These are phyloP conservation scores for Laothoe populi DNA, from an alignment of 2,888 invertebrate genomes.

Conservation along the genomic window DNA sequence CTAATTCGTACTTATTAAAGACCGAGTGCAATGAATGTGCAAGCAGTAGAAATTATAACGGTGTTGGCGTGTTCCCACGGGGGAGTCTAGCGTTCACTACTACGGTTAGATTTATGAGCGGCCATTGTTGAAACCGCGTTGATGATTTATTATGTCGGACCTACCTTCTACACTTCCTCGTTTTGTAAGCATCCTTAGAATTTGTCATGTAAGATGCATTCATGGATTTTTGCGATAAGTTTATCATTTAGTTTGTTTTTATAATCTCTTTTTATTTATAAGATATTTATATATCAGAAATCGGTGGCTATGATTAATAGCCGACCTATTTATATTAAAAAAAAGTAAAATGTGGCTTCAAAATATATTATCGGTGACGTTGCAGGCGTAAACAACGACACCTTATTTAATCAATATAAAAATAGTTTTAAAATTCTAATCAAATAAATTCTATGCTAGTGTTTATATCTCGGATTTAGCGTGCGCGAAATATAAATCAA, in stretches of 20 bases:
- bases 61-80: slow-evolving; percentile 14
- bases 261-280: not conserved
- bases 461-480: not conserved
- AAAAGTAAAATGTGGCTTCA: too few species aligned
- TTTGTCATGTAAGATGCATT: slow-evolving; percentile 3
- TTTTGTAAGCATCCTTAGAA: slow-evolving; percentile 2
- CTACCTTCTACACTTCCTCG: not conserved
- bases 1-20: not conserved
- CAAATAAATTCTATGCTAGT: not conserved
- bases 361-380: not conserved
- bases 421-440: not conserved
- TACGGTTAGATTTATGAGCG: slow-evolving; percentile 25
- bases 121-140: slow-evolving; percentile 25
- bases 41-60: slow-evolving; percentile 15
- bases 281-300: not conserved
- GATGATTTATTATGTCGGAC: slow-evolving; percentile 24
- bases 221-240: not conserved
- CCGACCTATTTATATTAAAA: too few species aligned
- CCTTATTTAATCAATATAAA: not conserved
- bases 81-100: slow-evolving; percentile 9
- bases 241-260: not conserved
- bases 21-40: slow-evolving; percentile 15
- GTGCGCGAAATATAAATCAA: not conserved
- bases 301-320: too few species aligned
- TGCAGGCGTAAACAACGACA: not conserved